phyloP scores from a whole-genome alignment of 2,888 invertebrate species.

The Cyclophora punctaria region DNA sequence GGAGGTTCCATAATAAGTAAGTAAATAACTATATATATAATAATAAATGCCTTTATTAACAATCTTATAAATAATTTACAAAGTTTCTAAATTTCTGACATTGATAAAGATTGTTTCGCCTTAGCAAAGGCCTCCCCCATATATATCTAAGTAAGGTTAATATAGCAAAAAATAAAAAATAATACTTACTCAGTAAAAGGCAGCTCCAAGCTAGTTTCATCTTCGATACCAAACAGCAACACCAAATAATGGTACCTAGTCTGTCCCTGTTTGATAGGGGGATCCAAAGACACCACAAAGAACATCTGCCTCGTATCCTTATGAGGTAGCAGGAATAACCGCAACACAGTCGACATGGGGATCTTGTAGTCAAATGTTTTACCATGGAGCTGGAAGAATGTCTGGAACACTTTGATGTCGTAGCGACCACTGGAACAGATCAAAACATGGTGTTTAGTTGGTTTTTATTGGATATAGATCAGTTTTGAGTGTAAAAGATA shows the following conservation, averaged over 20 bases:
- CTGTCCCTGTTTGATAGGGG: conserved; percentile 99
- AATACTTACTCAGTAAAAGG: conserved; percentile 89
- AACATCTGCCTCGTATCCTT: conserved; percentile 99
- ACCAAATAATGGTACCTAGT: conserved; percentile 98
- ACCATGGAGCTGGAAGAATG: conserved; percentile 82
- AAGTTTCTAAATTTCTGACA: too few relatives aligned
- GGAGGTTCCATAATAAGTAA: too few relatives aligned
- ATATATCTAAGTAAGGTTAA: too few relatives aligned
- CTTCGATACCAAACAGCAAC: conserved; percentile 94
- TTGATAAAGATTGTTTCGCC: too few relatives aligned
- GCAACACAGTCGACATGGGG: conserved; percentile 95
- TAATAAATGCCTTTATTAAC: too few relatives aligned
- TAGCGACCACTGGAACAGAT: conserved; percentile 87
- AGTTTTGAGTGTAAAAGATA: too few relatives aligned
- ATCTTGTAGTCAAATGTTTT: conserved; percentile 99
- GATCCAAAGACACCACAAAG: conserved; percentile 97
- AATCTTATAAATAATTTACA: too few relatives aligned
- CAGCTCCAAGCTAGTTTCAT: conserved; percentile 92
- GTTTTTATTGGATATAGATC: conserved; percentile 4
- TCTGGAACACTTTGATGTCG: conserved; percentile 94
- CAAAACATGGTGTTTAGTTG: conserved; percentile 28
- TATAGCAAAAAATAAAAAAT: background rate
- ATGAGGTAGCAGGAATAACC: conserved; percentile 96
- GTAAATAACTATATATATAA: too few relatives aligned
- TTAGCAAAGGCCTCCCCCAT: too few relatives aligned